Percentiles rank a stretch among this genome's conserved stretches.
Evolutionary conservation across 1,140 invertebrate genomes (phyloP).

Genomic region (Drosophila lacteicornis): DNA sequence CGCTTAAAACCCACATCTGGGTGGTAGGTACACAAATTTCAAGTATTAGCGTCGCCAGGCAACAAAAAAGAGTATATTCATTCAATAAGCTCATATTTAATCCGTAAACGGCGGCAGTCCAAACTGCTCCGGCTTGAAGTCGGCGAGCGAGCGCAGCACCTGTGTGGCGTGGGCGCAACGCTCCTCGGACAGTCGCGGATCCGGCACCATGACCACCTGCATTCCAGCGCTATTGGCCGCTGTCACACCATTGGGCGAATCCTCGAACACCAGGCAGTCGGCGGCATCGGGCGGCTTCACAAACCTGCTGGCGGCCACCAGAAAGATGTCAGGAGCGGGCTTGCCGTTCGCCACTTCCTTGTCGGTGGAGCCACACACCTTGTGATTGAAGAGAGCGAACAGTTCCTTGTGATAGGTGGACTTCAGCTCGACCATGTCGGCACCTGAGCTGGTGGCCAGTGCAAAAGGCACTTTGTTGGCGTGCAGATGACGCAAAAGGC

Average conservation of each 20-base stretch:
- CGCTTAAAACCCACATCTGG: slow-evolving; percentile 1
- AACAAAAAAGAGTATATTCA: background rate
- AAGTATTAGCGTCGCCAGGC: slow-evolving; percentile 14
- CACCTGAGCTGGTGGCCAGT: slow-evolving; percentile 94
- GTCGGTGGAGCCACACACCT: slow-evolving; percentile 92
- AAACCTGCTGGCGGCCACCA: slow-evolving; percentile 94
- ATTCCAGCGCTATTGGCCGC: slow-evolving; percentile 93
- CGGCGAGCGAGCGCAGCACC: slow-evolving; percentile 90
- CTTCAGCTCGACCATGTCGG: slow-evolving; percentile 92
- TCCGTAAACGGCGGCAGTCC: slow-evolving; percentile 91
- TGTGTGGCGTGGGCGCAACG: slow-evolving; percentile 89
- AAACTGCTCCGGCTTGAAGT: slow-evolving; percentile 95
- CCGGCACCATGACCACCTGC: slow-evolving; percentile 96
- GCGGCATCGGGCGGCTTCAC: slow-evolving; percentile 89
- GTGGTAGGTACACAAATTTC: slow-evolving; percentile 38
- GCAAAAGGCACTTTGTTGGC: slow-evolving; percentile 92
- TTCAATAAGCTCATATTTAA: slow-evolving; percentile 31
- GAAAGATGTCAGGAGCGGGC: slow-evolving; percentile 96
- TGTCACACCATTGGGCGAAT: slow-evolving; percentile 94
- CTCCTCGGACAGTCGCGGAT: slow-evolving; percentile 88
- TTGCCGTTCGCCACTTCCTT: slow-evolving; percentile 95
- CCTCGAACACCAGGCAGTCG: slow-evolving; percentile 96
- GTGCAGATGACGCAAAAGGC: slow-evolving; percentile 92
- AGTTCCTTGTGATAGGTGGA: slow-evolving; percentile 90
- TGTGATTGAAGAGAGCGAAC: slow-evolving; percentile 92